These are phyloP conservation scores for Lophochroa leadbeateri DNA, from an alignment of 2,113 vertebrate genomes.

Conservation along the genomic window DNA sequence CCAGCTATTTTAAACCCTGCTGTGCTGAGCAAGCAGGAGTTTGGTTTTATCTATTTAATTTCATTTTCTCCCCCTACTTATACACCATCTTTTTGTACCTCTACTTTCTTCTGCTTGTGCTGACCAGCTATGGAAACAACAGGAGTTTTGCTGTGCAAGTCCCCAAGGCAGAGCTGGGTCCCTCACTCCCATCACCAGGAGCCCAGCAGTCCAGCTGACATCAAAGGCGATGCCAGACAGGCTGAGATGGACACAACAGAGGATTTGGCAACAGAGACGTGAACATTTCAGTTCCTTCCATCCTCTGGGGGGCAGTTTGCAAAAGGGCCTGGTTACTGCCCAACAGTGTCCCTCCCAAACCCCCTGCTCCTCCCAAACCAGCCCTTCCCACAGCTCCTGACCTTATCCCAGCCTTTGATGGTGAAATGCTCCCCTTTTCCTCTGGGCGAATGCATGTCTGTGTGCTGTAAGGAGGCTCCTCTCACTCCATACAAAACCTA, in stretches of 20 bases:
- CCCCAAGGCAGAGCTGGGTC: not conserved
- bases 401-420: not conserved
- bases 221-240: too few species aligned
- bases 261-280: not conserved
- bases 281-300: not conserved
- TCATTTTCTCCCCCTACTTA: not conserved
- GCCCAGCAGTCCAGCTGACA: not conserved
- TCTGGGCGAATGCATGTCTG: not conserved
- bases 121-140: not conserved
- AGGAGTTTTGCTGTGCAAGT: not conserved
- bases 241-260: not conserved
- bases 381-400: not conserved
- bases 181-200: not conserved
- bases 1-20: not conserved
- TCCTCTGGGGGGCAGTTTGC: not conserved
- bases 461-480: not conserved
- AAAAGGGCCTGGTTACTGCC: not conserved
- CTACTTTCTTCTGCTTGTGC: not conserved
- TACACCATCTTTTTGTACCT: not conserved
- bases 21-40: not conserved
- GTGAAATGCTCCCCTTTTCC: not conserved
- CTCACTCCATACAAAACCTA: fast-evolving
- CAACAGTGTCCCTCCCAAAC: not conserved
- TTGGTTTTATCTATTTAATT: not conserved
- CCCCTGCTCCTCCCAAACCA: not conserved